Percentiles rank a stretch among this genome's conserved stretches.
phyloP scores from a whole-genome alignment of 2,888 invertebrate genomes.

The Erebia epiphron region DNA sequence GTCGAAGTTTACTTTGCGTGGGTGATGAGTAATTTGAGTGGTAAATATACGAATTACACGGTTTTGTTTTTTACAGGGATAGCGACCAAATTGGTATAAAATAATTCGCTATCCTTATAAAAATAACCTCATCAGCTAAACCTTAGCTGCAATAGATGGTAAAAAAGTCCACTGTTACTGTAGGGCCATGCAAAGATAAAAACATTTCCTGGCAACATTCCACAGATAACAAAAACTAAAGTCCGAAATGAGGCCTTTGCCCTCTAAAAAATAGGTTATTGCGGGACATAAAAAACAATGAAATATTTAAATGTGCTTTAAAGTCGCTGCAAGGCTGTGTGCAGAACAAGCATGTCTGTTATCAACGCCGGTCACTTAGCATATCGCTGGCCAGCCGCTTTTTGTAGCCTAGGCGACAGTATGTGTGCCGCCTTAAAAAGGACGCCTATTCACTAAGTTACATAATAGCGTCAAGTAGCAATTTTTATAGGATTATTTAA shows the following conservation, averaged over 20 bases:
- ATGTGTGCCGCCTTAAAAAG: slow-evolving; percentile 52
- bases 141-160: not conserved
- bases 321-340: slow-evolving; percentile 51
- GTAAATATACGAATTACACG: too few species aligned
- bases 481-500: not conserved
- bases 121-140: not conserved
- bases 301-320: slow-evolving; percentile 46
- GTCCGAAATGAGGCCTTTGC: slow-evolving; percentile 40
- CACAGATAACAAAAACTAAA: slow-evolving; percentile 35
- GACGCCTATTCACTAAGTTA: slow-evolving; percentile 47
- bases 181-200: slow-evolving; percentile 27
- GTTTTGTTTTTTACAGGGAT: too few species aligned
- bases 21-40: too few species aligned
- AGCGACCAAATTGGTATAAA: too few species aligned
- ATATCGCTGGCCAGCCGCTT: slow-evolving; percentile 69
- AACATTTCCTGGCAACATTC: slow-evolving; percentile 35
- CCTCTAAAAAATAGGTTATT: slow-evolving; percentile 42
- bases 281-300: slow-evolving; percentile 41
- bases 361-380: slow-evolving; percentile 77
- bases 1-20: too few species aligned
- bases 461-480: not conserved
- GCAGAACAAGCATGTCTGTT: slow-evolving; percentile 58
- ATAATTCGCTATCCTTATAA: not conserved
- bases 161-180: slow-evolving; percentile 25
- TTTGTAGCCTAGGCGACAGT: slow-evolving; percentile 67